Conservation (phyloP, 2,113 vertebrate genomes). For the Colius striatus region DNA sequence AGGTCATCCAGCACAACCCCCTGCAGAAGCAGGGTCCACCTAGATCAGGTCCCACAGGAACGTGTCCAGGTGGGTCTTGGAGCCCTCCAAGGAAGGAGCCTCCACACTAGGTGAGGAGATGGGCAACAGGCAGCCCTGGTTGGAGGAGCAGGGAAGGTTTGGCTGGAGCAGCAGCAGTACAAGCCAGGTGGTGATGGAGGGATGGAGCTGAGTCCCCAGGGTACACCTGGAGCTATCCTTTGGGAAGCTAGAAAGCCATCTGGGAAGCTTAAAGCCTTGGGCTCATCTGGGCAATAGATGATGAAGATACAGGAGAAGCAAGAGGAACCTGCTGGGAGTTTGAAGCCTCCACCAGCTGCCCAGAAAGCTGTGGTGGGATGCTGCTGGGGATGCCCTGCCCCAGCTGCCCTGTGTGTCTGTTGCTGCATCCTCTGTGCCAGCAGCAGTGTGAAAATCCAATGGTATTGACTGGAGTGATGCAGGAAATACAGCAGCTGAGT, state of each 20-base stretch:
- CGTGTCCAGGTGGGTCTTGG: too few relatives aligned
- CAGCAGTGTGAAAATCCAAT: background rate
- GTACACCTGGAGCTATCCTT: background rate
- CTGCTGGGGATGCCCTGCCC: background rate
- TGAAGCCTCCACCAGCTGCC: background rate
- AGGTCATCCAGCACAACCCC: too few relatives aligned
- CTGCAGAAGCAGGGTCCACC: too few relatives aligned
- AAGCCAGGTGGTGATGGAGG: background rate
- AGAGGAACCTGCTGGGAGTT: background rate
- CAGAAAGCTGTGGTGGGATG: background rate
- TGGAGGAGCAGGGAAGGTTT: background rate
- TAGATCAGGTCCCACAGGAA: too few relatives aligned
- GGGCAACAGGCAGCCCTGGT: background rate
- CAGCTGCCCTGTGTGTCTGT: background rate
- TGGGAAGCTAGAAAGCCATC: background rate
- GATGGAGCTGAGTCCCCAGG: background rate
- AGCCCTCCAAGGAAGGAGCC: too few relatives aligned
- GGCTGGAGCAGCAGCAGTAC: background rate
- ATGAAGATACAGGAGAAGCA: background rate
- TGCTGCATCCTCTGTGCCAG: background rate
- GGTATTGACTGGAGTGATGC: accelerated
- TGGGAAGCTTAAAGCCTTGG: background rate
- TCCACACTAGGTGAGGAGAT: background rate
- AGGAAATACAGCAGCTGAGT: background rate
- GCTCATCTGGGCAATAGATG: background rate